Evolutionary conservation across 1,140 invertebrate genomes (phyloP), one percentile per base, ranked within the genome.

Genomic region (Danaus melanippus): DNA sequence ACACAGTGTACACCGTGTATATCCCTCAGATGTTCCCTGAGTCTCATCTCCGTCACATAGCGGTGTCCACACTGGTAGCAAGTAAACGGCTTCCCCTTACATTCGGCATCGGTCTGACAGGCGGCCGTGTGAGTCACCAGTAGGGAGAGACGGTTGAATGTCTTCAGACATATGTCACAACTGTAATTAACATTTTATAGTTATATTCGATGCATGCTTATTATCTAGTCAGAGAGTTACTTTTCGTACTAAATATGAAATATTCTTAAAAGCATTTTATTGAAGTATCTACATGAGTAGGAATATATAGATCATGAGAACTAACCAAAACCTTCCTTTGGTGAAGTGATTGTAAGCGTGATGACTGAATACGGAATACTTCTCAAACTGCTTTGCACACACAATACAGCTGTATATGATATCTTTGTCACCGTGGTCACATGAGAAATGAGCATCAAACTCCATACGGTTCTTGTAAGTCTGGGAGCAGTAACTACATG

Each of bases 281-380:
- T 32, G 0, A 5, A 32, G 2, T 32, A 32, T 7, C 7, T 32
- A 32, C 1, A 32, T 32, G 21, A 32, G 21, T 32, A 32, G 6
- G 6, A 32, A 32, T 32, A 32, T 32, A 15, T 15, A 15, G 15
- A 1, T 15, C 15, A 32, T 21, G 39, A 12, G 40, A 12, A 83
- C 82, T 80, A 50, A 85, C 82, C 75, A 64, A 52, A 68, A 85
- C 70, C 62, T 74, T 47, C 74, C 58, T 48, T 73, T 83, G n/a
- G 58, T 58, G 47, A 68, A 65, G 58, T 85, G 82, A 48, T 78
- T 62, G 50, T 83, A 73, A 58, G 77, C 75, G 46, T 85, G 82
- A 10, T 73, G 67, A 8, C 55, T 64, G 53, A 82, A 85, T 15
- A 66, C 50, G 0, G 67, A 66, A 50, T 85, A 84, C 56, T 84